Conservation (phyloP, 2,797 vertebrate species). For the Poecilia velifera region DNA sequence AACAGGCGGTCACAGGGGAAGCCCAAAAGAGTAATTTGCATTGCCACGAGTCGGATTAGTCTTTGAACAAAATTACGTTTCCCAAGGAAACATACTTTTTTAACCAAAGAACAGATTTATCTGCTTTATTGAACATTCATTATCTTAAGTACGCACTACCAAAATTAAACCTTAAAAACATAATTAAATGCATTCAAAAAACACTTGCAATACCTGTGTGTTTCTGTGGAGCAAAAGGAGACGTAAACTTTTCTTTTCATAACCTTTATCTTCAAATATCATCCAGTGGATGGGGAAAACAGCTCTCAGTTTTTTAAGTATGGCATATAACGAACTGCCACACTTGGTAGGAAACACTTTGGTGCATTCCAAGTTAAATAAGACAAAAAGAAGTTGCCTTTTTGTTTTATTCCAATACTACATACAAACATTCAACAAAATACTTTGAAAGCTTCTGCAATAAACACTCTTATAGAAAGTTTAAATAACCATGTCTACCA, state of each 20-base stretch:
- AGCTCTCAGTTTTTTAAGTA: background rate
- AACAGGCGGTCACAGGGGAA: background rate
- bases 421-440: background rate
- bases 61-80: slow-evolving; percentile 31
- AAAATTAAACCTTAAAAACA: slow-evolving; percentile 14
- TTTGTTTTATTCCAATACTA: background rate
- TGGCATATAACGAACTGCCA: background rate
- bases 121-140: slow-evolving; percentile 16
- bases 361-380: background rate
- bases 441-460: background rate
- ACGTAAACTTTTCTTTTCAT: background rate
- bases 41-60: slow-evolving; percentile 21
- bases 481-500: background rate
- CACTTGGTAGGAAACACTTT: background rate
- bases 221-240: background rate
- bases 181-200: background rate
- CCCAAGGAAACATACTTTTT: background rate
- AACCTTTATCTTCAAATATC: background rate
- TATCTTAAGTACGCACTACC: slow-evolving; percentile 3
- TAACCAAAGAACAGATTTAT: slow-evolving; percentile 5
- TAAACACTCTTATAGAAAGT: background rate
- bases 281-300: background rate
- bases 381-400: background rate
- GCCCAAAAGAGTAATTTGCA: slow-evolving; percentile 7
- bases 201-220: background rate